These are phyloP conservation scores for Kradibia gibbosae DNA, from an alignment of 1,140 invertebrate species.

Conservation along the genomic window DNA sequence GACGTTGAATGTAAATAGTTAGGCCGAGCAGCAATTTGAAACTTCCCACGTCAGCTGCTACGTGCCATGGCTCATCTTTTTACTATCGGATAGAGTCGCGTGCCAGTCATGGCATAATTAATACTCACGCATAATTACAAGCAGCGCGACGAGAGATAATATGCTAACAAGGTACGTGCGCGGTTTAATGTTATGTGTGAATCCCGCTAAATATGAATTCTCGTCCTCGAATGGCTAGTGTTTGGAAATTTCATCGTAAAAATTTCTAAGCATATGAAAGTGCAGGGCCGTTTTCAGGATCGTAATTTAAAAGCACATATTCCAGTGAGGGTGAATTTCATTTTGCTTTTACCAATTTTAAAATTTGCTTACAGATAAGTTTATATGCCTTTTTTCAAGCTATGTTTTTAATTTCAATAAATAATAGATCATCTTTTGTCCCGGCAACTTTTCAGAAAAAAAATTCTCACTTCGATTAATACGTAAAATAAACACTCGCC, in stretches of 20 bases:
- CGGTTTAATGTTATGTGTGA: conserved; percentile 64
- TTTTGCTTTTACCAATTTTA: neutral
- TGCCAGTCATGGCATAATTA: conserved; percentile 53
- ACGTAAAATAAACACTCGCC: too few species aligned
- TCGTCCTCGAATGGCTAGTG: conserved; percentile 45
- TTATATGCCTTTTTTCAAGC: too few species aligned
- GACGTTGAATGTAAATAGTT: conserved; percentile 32
- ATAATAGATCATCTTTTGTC: too few species aligned
- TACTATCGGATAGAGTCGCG: conserved; percentile 61
- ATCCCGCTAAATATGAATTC: conserved; percentile 57
- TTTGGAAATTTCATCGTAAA: neutral
- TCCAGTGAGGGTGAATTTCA: neutral
- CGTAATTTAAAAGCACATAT: neutral
- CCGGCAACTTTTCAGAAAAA: too few species aligned
- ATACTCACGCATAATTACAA: conserved; percentile 55
- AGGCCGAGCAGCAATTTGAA: conserved; percentile 25
- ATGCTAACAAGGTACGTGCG: conserved; percentile 61
- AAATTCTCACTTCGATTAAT: too few species aligned
- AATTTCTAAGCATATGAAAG: conserved; percentile 4
- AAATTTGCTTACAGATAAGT: too few species aligned
- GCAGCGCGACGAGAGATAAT: conserved; percentile 59
- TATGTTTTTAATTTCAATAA: too few species aligned
- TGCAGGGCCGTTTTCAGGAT: neutral
- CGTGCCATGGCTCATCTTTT: conserved; percentile 44
- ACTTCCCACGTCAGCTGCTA: conserved; percentile 45